Percentiles rank a stretch among this genome's conserved stretches.
These are phyloP conservation scores for Drosophila bifasciata DNA, from an alignment of 1,140 invertebrate species.

Conservation along the genomic window DNA sequence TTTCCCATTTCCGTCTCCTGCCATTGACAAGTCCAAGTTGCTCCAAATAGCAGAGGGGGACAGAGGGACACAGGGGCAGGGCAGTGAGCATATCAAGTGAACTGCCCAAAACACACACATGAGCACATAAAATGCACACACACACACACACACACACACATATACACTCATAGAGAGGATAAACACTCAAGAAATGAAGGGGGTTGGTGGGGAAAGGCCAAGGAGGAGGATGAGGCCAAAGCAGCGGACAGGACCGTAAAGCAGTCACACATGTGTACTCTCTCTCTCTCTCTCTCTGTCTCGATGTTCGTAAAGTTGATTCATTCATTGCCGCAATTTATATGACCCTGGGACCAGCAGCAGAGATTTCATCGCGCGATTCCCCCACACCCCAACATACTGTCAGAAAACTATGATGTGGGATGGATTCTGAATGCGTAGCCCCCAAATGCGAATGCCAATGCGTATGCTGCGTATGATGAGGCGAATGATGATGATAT, in stretches of 20 bases:
- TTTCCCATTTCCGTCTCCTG: constrained; percentile 33
- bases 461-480: constrained; percentile 13
- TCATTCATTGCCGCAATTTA: constrained; percentile 78
- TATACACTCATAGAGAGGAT: background rate
- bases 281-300: constrained; percentile 32
- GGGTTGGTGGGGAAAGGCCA: background rate
- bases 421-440: constrained; percentile 6
- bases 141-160: constrained; percentile 3
- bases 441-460: background rate
- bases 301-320: constrained; percentile 76
- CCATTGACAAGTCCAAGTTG: constrained; percentile 77
- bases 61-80: background rate
- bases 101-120: constrained; percentile 60
- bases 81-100: constrained; percentile 63
- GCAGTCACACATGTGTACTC: constrained; percentile 65
- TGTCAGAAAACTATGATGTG: constrained; percentile 20
- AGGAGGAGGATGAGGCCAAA: constrained; percentile 2
- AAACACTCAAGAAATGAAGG: constrained; percentile 1
- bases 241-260: constrained; percentile 44
- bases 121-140: constrained; percentile 46
- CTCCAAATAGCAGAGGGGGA: constrained; percentile 28
- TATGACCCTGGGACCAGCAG: constrained; percentile 51
- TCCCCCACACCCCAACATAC: too few relatives aligned
- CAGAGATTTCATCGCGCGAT: too few relatives aligned
- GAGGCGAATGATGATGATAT: constrained; percentile 44